Evolutionary conservation across 2,113 vertebrate genomes (phyloP), one percentile per base, ranked within the genome.

Genomic region (Numenius arquata): DNA sequence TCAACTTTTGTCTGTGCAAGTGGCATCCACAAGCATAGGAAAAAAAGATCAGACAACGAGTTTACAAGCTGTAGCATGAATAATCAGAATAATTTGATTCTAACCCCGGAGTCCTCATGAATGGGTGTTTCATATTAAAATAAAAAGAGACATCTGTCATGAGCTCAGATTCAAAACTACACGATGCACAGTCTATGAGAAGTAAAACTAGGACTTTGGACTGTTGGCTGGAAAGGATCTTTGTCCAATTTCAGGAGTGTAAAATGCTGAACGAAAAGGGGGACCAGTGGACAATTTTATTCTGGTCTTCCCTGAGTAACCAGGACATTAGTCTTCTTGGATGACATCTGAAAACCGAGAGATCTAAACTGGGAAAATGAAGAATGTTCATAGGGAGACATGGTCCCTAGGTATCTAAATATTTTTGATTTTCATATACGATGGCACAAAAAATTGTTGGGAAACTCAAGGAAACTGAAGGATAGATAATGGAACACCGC

Each of bases 1-100:
- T 48, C 65, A 58, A 74, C 87, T 96, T 95, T 87, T 91, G 80
- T 89, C 91, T 89, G 72, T 84, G 91, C 73, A 89, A 94, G 76
- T 74, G 84, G 80, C 87, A 96, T 84, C 89, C 65, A 84, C 36
- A 89, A 95, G 80, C 68, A 91, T 1, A 94, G n/a, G 68, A 89
- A 82, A 90, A 71, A 87, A 66, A 89, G 63, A 96, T 77, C 76
- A 92, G 80, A 87, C 41, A 14, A 52, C 5, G 4, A 94, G 29
- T 86, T 94, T 94, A 88, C 52, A 91, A 83, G 85, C 48, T 81
- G 41, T 19, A 89, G 50, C 76, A 89, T 89, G 65, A 95, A 88
- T 87, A 90, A 92, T 70, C 68, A 90, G 59, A 92, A 92, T 61
- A 84, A 89, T 91, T 26, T 84, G 63, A 91, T 81, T 88, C 89